Base-by-base conservation (phyloP, 64 coral and sea anemone species). In the Montipora capricornis region DNA sequence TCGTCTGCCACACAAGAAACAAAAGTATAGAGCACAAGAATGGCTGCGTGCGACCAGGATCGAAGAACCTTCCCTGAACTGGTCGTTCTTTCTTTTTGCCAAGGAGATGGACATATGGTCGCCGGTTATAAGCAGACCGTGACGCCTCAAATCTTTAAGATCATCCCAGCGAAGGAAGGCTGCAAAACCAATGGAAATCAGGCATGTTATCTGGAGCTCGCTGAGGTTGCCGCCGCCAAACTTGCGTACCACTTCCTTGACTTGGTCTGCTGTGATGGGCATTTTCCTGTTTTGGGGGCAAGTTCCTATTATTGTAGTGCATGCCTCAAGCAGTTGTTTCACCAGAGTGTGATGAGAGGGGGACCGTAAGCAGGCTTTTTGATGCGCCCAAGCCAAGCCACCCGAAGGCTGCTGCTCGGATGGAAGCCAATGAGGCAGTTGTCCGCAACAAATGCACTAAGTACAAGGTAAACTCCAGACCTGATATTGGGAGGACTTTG, bases 121-220 rank as follows among this genome's bases (percentile, higher is more conserved):
- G 12, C 22, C 57, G 2, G 55, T 67, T 46, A 86, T 44, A 9
- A 69, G n/a, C 20, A 85, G 52, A 44, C 71, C 82, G 22, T 47
- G 13, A 17, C 0, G 24, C 16, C 26, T 48, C n/a, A 86, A 22
- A 17, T 86, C 26, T 68, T 67, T 67, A 59, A 86, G 59, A 44
- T 86, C 82, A 68, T 86, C 82, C 82, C 82, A 86, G 14, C 82
- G 20, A 13, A 86, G 82, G 29, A 86, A 86, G 8, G 57, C 82
- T 2, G 22, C 14, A 44, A 86, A 86, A 68, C 59, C 82, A 37
- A 83, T 19, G 53, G 80, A 20, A 37, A 61, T 83, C 55, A 83
- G 53, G 59, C 49, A 58, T 12, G 80, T 59, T 61, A 83, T 83
- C 80, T 83, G 80, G 22, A 83, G 55, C 4, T 83, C 49, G 12